Conservation (phyloP, 2,113 vertebrate species). For the pig (Sus scrofa) region DNA sequence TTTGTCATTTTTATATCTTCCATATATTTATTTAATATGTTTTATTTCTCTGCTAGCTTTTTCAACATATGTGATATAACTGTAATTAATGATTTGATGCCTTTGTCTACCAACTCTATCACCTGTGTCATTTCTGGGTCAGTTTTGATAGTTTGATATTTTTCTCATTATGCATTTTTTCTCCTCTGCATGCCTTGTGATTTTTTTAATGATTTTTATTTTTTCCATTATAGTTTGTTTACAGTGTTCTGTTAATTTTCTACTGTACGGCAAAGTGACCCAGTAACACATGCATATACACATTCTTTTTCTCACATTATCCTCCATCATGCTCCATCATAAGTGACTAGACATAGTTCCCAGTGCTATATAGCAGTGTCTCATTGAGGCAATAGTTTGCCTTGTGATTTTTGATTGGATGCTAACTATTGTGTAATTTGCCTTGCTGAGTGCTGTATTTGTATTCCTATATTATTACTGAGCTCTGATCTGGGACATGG, state of each 20-base stretch:
- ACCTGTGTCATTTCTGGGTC: not conserved
- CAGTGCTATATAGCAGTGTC: too few relatives aligned
- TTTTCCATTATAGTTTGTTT: too few relatives aligned
- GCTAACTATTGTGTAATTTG: not conserved
- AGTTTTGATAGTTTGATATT: not conserved
- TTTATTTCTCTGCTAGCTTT: not conserved
- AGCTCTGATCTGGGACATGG: not conserved
- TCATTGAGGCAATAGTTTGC: too few relatives aligned
- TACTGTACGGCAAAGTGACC: too few relatives aligned
- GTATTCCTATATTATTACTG: not conserved
- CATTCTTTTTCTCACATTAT: too few relatives aligned
- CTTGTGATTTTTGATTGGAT: not conserved
- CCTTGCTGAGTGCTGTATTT: not conserved
- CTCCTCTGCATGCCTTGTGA: not conserved
- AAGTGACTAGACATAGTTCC: too few relatives aligned
- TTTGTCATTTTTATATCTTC: not conserved
- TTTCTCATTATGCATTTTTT: not conserved
- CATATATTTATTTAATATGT: not conserved
- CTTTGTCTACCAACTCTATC: not conserved
- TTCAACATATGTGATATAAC: not conserved
- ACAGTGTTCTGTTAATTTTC: too few relatives aligned
- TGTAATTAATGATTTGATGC: not conserved
- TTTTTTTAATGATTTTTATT: too few relatives aligned
- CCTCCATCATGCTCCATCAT: too few relatives aligned
- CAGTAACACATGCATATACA: too few relatives aligned